Percentiles rank a stretch among this genome's conserved stretches.
phyloP scores from a whole-genome alignment of 2,113 vertebrate genomes.

The Physeter macrocephalus region DNA sequence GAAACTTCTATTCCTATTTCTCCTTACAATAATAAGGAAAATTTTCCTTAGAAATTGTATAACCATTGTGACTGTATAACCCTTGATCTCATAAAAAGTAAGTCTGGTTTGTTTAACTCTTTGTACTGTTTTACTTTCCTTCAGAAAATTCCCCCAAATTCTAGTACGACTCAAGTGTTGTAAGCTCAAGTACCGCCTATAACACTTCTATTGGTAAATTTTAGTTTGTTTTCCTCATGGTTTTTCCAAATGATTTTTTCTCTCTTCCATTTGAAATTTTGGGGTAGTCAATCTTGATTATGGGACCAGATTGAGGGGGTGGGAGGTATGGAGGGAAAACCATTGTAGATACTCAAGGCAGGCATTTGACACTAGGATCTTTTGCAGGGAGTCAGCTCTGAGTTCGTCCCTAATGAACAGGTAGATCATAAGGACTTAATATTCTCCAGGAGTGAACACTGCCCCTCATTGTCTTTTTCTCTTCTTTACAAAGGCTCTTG shows the following conservation, averaged over 20 bases:
- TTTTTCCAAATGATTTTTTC: not conserved
- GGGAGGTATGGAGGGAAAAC: rapidly evolving
- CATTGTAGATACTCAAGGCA: not conserved
- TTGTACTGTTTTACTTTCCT: not conserved
- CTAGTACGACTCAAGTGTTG: not conserved
- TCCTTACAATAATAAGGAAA: not conserved
- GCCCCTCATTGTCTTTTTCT: not conserved
- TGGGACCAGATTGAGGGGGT: not conserved
- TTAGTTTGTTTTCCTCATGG: not conserved
- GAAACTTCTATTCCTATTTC: not conserved
- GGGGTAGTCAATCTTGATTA: not conserved
- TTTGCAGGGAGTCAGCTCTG: not conserved
- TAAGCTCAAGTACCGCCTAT: not conserved
- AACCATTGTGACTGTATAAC: not conserved
- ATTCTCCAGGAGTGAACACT: not conserved
- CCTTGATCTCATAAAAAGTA: not conserved
- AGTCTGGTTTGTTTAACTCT: not conserved
- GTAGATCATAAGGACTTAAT: not conserved
- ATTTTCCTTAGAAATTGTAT: not conserved
- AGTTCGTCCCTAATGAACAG: not conserved
- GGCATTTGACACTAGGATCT: not conserved
- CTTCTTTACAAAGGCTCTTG: not conserved
- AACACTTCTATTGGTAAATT: not conserved
- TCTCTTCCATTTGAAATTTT: not conserved
- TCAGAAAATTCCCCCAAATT: not conserved